Evolutionary conservation across 2,113 vertebrate genomes (phyloP).

Genomic region (Hymenochirus boettgeri): DNA sequence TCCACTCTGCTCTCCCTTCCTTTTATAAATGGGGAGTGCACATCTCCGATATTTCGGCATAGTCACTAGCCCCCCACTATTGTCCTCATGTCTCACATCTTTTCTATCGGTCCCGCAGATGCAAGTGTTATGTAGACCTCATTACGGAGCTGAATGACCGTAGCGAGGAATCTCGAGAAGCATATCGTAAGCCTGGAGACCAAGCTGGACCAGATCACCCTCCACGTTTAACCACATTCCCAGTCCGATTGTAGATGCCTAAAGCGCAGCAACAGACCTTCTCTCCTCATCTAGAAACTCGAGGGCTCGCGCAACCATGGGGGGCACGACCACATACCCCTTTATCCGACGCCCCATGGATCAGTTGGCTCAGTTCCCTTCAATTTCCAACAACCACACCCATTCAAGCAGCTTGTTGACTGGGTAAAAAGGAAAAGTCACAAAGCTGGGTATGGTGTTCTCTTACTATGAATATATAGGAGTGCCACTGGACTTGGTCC

Average conservation of each 20-base stretch:
- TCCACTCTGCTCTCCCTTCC: no score
- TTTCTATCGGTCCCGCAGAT: no score
- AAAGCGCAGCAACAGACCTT: slow-evolving; percentile 87
- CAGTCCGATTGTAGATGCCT: slow-evolving; percentile 79
- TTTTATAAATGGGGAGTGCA: no score
- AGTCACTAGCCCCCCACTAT: no score
- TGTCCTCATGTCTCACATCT: no score
- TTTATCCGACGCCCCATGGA: slow-evolving; percentile 66
- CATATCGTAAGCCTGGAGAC: slow-evolving; percentile 91
- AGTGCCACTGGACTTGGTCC: no score
- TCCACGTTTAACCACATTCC: slow-evolving; percentile 82
- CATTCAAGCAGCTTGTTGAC: slow-evolving; percentile 86
- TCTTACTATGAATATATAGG: slow-evolving; percentile 7
- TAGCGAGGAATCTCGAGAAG: slow-evolving; percentile 93
- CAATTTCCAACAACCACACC: slow-evolving; percentile 79
- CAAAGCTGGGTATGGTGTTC: background rate
- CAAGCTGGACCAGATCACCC: slow-evolving; percentile 87
- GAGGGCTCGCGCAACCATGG: slow-evolving; percentile 56
- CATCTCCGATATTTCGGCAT: no score
- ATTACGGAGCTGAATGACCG: slow-evolving; percentile 96
- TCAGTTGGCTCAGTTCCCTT: slow-evolving; percentile 70
- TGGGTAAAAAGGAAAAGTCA: slow-evolving; percentile 59
- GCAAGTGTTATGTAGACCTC: slow-evolving; percentile 98
- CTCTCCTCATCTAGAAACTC: slow-evolving; percentile 70
- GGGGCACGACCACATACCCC: slow-evolving; percentile 68